These are phyloP conservation scores for Cheilosia pagana DNA, from an alignment of 2,888 invertebrate species.

Conservation along the genomic window DNA sequence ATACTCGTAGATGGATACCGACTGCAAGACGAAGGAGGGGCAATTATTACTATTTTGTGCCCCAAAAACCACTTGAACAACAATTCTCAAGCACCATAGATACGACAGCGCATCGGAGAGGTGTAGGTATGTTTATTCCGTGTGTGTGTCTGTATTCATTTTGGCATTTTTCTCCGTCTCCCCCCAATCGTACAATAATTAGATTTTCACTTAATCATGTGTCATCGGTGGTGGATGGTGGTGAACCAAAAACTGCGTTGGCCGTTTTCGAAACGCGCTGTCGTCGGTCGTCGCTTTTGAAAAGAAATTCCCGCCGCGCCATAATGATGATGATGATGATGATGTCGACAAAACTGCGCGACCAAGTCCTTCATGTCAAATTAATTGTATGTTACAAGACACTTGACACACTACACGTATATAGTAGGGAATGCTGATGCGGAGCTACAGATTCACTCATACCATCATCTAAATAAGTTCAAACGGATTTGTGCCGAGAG, in stretches of 20 bases:
- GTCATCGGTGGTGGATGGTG: constrained; percentile 25
- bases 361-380: constrained; percentile 70
- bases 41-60: constrained; percentile 36
- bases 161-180: constrained; percentile 38
- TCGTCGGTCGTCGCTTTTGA: constrained; percentile 41
- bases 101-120: constrained; percentile 6
- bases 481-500: constrained; percentile 51
- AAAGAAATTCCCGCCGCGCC: constrained; percentile 36
- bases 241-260: constrained; percentile 58
- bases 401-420: constrained; percentile 62
- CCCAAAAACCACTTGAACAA: constrained; percentile 68
- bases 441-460: constrained; percentile 3
- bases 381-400: constrained; percentile 64
- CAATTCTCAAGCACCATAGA: constrained; percentile 52
- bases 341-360: constrained; percentile 52
- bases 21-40: background rate
- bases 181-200: constrained; percentile 24
- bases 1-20: background rate
- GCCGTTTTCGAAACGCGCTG: constrained; percentile 45
- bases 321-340: constrained; percentile 36
- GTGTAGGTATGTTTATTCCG: constrained; percentile 16
- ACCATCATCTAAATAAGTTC: constrained; percentile 55
- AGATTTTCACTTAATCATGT: constrained; percentile 73
- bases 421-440: background rate
- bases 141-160: constrained; percentile 36